Evolutionary conservation across 2,888 invertebrate species (phyloP).

Genomic region (Ennomos erosarius): DNA sequence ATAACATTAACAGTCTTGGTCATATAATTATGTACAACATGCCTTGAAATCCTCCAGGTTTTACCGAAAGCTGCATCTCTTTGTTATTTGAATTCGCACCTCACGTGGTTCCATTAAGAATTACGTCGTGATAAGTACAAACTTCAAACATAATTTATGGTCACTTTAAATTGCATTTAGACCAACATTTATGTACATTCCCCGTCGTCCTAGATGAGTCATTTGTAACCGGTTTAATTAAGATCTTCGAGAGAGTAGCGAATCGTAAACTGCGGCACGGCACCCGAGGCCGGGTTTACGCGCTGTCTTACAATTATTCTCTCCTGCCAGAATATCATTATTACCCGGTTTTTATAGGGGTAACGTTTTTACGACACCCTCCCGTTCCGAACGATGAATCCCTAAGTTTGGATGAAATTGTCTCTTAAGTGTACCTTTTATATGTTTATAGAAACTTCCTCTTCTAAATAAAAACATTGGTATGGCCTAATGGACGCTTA

Average conservation of each 20-base stretch:
- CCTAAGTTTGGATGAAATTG: constrained; percentile 44
- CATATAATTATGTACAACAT: neutral
- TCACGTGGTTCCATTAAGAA: no score
- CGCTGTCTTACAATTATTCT: constrained; percentile 66
- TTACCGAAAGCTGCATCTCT: no score
- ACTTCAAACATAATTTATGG: neutral
- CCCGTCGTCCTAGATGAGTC: constrained; percentile 32
- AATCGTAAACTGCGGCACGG: constrained; percentile 56
- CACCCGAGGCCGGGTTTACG: constrained; percentile 50
- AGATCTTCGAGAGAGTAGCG: constrained; percentile 50
- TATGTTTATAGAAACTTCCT: constrained; percentile 36
- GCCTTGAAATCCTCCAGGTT: no score
- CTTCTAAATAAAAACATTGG: constrained; percentile 33
- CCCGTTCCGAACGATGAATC: constrained; percentile 42
- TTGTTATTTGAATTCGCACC: no score
- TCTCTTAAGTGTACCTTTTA: constrained; percentile 40
- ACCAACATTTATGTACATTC: constrained; percentile 34
- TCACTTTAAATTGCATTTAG: constrained; percentile 6
- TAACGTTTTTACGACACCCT: constrained; percentile 60
- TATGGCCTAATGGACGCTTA: constrained; percentile 24
- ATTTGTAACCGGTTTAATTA: constrained; percentile 60
- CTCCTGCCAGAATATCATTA: constrained; percentile 66
- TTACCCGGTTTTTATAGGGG: constrained; percentile 66
- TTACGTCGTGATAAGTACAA: no score
- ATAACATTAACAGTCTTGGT: no score